Evolutionary conservation across 2,888 invertebrate species (phyloP), one percentile per base, ranked within the genome.

Genomic region (Chalcis sispes): DNA sequence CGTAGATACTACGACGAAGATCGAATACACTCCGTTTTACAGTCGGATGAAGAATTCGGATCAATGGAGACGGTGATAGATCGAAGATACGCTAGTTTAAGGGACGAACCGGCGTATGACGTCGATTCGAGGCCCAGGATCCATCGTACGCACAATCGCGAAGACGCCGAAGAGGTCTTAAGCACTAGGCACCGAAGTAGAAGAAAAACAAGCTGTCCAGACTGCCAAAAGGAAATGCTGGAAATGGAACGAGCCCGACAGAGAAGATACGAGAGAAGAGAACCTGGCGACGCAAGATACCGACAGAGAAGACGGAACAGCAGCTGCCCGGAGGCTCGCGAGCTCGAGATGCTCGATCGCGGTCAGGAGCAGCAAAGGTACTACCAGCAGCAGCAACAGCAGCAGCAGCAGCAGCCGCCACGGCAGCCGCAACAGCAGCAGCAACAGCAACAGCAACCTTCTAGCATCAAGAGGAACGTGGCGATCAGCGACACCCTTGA

Each of bases 401-500:
- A 82, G 46, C 84, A 81, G 56, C 82, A 82, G 74, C 83, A n/a
- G n/a, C n/a, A n/a, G n/a, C n/a, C n/a, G n/a, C n/a, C n/a, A n/a
- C n/a, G n/a, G n/a, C 81, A 82, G 75, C 83, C 77, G 78, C 80
- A 83, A 67, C 82, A 80, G 32, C 81, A 83, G 72, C 83, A 79
- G 78, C 81, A 83, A 64, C 88, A 87, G 78, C 79, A 82, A 52
- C 84, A 82, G 46, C 84, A 81, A 52, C 82, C 82, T 73, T 83
- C 79, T 81, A 85, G 82, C 85, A 86, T 84, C 87, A 90, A 85
- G 84, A 87, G 85, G 87, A 89, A 85, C 86, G 90, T 86, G 81
- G 89, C 84, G 79, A 89, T 86, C 86, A 90, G 89, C 82, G 88
- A 89, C 80, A 88, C 87, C 76, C 86, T 89, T 80, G 88, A 89